Base-by-base conservation (phyloP, 2,888 invertebrate species). In the Chloroclystis v-ata region DNA sequence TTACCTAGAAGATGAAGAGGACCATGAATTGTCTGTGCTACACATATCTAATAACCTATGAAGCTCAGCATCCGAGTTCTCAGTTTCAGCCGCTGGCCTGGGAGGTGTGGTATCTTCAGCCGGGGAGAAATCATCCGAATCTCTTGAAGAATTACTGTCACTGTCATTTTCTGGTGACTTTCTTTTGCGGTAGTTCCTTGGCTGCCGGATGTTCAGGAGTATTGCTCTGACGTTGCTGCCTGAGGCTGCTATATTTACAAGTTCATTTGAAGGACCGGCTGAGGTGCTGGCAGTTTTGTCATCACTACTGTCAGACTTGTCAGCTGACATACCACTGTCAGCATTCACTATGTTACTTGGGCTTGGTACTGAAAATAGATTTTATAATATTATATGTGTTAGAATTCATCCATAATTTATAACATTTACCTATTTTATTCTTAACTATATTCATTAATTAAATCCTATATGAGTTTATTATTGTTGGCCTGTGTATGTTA, bases 261-360 rank as follows among this genome's bases (percentile, higher is more conserved):
- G 62, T 55, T 80, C 78, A 50, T 85, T 86, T 2, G 78, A 69
- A 6, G 79, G 80, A 0, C 68, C 78, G 20, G 69, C 74, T 1
- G 63, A 56, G 1, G 73, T 49, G 6, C 66, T 61, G 7, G 64
- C 63, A 3, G 57, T 67, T 4, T 65, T 75, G 40, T 82, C 83
- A 8, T 87, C 84, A 42, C 82, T 87, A 52, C 83, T 84, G 57
- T 85, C 88, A n/a, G 85, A 85, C 53, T 85, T 87, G 54, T 86
- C 88, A 2, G 79, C 83, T 4, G 81, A 83, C 14, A 87, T 72
- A 4, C 86, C 88, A 59, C 87, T 88, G 44, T 88, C 87, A 13
- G 72, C 75, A 69, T 82, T 86, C 42, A 85, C 86, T 51, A 85
- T 80, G 59, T 71, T 75, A 60, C 62, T 73, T 11, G 47, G 39